Base-by-base conservation (phyloP, 2,113 vertebrate species). In the Thamnaconus septentrionalis region DNA sequence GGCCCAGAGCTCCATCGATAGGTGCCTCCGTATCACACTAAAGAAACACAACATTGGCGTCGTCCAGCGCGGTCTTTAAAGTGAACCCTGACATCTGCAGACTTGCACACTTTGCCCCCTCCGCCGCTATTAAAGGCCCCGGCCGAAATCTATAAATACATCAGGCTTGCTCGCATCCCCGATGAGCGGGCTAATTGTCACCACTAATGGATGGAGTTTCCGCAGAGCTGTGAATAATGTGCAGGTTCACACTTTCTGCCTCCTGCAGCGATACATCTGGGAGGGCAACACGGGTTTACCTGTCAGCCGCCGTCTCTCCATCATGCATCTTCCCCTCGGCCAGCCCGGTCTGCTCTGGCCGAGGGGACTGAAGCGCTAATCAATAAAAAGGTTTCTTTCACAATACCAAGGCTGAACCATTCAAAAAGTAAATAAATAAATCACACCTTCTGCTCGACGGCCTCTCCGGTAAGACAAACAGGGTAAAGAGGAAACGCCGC, bases 151-250 rank as follows among this genome's bases (percentile, higher is more conserved):
- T 87, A 87, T 89, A 88, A 87, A 87, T 85, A 83, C 69, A 80
- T 81, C 18, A 72, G 53, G 67, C 62, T 64, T 75, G 73, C 65
- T 77, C 59, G 82, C 77, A 86, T 85, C 86, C 86, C 79, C 44
- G 78, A 88, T 81, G 87, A 90, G 76, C 62, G 40, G 64, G 71
- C 83, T 88, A 88, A 91, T 89, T 88, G 87, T 81, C 85, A 89
- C 79, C 52, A 75, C 82, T 89, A 88, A 89, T 88, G 85, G 87
- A 89, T 81, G 78, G 80, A 81, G 80, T 87, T 89, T 86, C 84
- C 82, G 6, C 76, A 66, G 78, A 79, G 78, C 85, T 81, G 87
- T 87, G 88, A 88, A 90, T 88, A 86, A 87, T 80, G 83, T 87
- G 83, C 65, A 85, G 69, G 69, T 79, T 89, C 84, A 86, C 82